Evolutionary conservation across 2,888 invertebrate species (phyloP), one percentile per base, ranked within the genome.

Genomic region (Apamea anceps): DNA sequence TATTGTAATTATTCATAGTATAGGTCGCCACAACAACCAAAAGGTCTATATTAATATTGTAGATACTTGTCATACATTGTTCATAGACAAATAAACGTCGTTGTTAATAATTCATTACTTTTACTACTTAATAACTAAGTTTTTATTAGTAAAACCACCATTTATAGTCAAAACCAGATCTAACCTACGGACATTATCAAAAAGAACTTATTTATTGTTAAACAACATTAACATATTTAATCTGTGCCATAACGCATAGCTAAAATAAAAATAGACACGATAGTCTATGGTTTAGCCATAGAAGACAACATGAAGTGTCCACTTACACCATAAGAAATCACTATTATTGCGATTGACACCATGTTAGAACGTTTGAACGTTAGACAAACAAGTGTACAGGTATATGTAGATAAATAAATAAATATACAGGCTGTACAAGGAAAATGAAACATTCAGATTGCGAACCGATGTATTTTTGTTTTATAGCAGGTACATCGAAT

Each of bases 71-170:
- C 54, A 51, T 67, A 62, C n/a, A 66, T 57, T 62, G 18, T 75
- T 48, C 42, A 75, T 75, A 82, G 68, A 80, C 78, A 75, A 63
- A 79, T 74, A 76, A 76, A 70, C 45, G n/a, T 70, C 10, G 15
- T 75, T 85, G 84, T 84, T 87, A 82, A 77, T 82, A 85, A 85
- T 77, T 37, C 21, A 79, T 71, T 85, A 82, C 54, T 82, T 82
- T 84, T 65, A 75, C 85, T 89, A 90, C 82, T 82, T 90, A 84
- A 78, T 10, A 70, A 74, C 78, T 88, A 85, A 67, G 65, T 51
- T 57, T 60, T 73, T 84, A 86, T 91, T 90, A 89, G 83, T 86
- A 67, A 85, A 83, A 86, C 80, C 72, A 78, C 79, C 66, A 78
- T 66, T 72, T 74, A 68, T 77, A 37, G 62, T 57, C 73, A 81